phyloP scores from a whole-genome alignment of 2,888 invertebrate genomes.

The Cylloceria caligata region DNA sequence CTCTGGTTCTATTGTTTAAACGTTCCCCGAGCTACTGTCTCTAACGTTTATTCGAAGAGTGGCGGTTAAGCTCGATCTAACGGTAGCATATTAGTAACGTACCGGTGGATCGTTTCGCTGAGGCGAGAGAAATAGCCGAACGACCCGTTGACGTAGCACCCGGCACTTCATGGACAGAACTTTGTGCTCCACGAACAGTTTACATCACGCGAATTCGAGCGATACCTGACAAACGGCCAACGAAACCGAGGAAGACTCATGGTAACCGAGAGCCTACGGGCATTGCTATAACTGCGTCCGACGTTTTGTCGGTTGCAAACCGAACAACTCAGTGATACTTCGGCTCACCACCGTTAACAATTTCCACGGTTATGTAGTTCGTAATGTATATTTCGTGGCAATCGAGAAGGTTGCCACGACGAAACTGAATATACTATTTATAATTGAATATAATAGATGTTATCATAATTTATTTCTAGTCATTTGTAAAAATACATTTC shows the following conservation, averaged over 20 bases:
- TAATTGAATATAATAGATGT: not conserved
- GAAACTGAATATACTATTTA: not conserved
- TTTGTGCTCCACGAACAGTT: conserved; percentile 44
- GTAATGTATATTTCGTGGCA: not conserved
- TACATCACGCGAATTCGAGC: conserved; percentile 26
- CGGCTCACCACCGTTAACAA: conserved; percentile 11
- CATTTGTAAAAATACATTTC: too few relatives aligned
- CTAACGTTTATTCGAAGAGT: not conserved
- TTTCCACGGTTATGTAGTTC: not conserved
- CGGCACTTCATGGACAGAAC: conserved; percentile 33
- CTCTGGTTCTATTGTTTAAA: not conserved
- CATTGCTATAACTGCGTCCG: conserved; percentile 28
- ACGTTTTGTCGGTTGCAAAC: conserved; percentile 48
- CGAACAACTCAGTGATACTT: conserved; percentile 26
- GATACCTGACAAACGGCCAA: conserved; percentile 14
- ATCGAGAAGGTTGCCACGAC: not conserved
- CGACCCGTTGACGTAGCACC: conserved; percentile 30
- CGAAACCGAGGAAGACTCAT: not conserved
- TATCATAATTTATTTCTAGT: too few relatives aligned
- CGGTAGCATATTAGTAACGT: conserved; percentile 25
- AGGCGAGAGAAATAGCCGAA: conserved; percentile 16
- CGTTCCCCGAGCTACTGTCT: not conserved
- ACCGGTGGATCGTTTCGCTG: conserved; percentile 11
- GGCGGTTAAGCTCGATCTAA: not conserved
- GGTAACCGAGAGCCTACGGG: not conserved